These are phyloP conservation scores for Callospermophilus lateralis DNA, from an alignment of 2,113 vertebrate species.

Conservation along the genomic window DNA sequence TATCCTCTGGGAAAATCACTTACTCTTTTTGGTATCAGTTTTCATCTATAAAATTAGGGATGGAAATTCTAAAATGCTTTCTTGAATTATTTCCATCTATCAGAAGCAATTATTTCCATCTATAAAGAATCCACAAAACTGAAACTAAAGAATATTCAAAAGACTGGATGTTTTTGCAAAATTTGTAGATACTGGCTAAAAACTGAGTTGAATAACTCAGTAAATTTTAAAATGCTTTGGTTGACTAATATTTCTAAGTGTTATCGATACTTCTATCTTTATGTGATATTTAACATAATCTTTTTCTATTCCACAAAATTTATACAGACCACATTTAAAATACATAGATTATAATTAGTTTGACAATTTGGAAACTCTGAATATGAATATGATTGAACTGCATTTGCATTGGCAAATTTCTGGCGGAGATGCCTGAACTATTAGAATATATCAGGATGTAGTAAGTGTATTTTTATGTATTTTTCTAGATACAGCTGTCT, in stretches of 20 bases:
- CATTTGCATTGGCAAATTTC: not conserved
- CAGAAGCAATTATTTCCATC: not conserved
- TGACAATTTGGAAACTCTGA: not conserved
- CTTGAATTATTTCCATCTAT: conserved; percentile 47
- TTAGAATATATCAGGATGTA: not conserved
- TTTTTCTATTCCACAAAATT: not conserved
- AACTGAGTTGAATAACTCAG: conserved; percentile 7
- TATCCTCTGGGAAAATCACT: conserved; percentile 43
- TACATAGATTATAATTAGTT: conserved; percentile 13
- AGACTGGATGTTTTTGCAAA: not conserved
- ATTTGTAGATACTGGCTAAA: not conserved
- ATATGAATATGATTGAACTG: not conserved
- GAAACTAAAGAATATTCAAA: not conserved
- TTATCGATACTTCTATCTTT: not conserved
- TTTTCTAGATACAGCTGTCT: conserved; percentile 10
- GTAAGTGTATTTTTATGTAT: not conserved
- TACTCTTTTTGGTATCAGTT: conserved; percentile 4
- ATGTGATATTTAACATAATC: not conserved
- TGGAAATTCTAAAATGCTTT: conserved; percentile 16
- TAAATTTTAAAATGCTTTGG: conserved; percentile 9
- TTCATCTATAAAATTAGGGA: conserved; percentile 52
- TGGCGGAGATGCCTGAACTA: conserved; percentile 11
- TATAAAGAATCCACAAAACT: not conserved
- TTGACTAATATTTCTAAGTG: conserved; percentile 49
- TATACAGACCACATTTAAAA: not conserved